A percentile compares a stretch with the other conserved stretches of the same genome.
Evolutionary conservation across 2,888 invertebrate genomes (phyloP).

Genomic region (Tiliacea aurago): DNA sequence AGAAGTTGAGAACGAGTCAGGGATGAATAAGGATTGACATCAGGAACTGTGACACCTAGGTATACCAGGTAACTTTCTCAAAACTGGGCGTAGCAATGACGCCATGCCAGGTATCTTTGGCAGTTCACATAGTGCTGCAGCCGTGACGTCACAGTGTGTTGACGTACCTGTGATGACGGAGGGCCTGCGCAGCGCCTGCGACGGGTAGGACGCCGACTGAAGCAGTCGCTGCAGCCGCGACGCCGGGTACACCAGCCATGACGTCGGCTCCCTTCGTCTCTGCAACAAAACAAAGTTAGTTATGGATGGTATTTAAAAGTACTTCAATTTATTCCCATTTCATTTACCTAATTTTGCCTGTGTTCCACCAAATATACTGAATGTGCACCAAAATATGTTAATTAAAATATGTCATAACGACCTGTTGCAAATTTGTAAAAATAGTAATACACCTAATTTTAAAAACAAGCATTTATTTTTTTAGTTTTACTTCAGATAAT

Average conservation of each 20-base stretch:
- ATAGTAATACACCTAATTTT: too few species aligned
- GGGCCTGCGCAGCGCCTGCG: conserved; percentile 59
- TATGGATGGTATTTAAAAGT: too few species aligned
- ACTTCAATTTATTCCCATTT: too few species aligned
- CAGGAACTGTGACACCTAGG: not conserved
- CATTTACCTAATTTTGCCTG: too few species aligned
- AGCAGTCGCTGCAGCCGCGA: conserved; percentile 77
- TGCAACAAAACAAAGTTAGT: conserved; percentile 42
- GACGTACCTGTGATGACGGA: conserved; percentile 72
- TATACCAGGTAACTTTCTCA: not conserved
- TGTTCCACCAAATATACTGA: too few species aligned
- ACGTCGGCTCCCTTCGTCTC: conserved; percentile 72
- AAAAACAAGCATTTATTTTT: too few species aligned
- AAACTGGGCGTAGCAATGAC: not conserved
- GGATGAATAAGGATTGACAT: too few species aligned
- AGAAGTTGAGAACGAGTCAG: not conserved
- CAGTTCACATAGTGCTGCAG: not conserved
- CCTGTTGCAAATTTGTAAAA: too few species aligned
- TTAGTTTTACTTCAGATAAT: too few species aligned
- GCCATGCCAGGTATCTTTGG: not conserved
- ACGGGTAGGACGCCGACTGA: conserved; percentile 68
- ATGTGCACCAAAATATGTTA: too few species aligned
- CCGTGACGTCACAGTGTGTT: not conserved
- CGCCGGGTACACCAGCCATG: conserved; percentile 80
- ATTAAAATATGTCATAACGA: too few species aligned